These are phyloP conservation scores for Procambarus virginalis DNA, from an alignment of 1,140 invertebrate species.

Conservation along the genomic window DNA sequence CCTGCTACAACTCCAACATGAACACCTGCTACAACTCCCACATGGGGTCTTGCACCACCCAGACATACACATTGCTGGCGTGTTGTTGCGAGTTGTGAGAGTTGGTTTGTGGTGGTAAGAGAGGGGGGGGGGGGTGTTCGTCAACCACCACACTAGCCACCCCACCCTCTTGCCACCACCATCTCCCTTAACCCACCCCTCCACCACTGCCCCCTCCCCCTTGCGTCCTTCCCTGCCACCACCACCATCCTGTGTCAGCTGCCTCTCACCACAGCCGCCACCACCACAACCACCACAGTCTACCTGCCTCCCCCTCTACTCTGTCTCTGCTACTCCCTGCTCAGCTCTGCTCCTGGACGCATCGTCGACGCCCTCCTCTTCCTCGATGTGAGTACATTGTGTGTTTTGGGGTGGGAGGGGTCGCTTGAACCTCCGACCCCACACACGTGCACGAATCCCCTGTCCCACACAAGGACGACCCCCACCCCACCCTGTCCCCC, in stretches of 20 bases:
- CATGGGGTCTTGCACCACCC: not conserved
- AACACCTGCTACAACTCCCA: not conserved
- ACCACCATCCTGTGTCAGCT: not conserved
- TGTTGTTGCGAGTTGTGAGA: not conserved
- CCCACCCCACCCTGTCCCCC: too few species aligned
- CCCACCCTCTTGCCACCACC: too few species aligned
- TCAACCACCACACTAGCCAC: too few species aligned
- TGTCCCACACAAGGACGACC: too few species aligned
- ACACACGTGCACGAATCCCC: too few species aligned
- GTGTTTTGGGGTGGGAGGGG: not conserved
- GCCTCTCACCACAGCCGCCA: slow-evolving; percentile 1
- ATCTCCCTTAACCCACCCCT: too few species aligned
- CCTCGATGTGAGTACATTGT: not conserved
- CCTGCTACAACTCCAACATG: not conserved
- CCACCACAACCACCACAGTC: not conserved
- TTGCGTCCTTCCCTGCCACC: not conserved
- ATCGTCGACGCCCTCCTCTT: not conserved
- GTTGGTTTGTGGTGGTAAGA: not conserved
- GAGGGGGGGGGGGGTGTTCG: too few species aligned
- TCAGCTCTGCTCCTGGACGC: not conserved
- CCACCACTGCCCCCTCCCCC: too few species aligned
- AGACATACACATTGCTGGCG: not conserved
- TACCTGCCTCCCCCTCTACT: not conserved
- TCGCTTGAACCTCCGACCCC: too few species aligned
- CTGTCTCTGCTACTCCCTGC: not conserved